Conservation (phyloP, 1,140 invertebrate genomes). For the Liolophura sinensis region DNA sequence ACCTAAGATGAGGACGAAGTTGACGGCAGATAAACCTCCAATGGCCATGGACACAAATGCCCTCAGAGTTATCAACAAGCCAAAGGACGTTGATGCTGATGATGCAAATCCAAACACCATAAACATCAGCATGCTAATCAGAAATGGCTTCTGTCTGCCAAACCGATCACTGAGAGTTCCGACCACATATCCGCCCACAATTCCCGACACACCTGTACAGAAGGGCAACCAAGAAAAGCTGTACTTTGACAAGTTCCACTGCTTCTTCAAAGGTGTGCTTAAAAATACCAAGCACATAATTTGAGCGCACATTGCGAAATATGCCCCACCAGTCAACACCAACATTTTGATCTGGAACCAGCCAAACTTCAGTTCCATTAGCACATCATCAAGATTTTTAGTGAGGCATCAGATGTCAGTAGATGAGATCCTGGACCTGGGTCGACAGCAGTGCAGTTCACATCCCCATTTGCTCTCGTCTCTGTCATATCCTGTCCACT, state of each 20-base stretch:
- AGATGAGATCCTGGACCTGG: no score
- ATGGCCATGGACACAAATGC: constrained; percentile 39
- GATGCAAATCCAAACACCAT: constrained; percentile 37
- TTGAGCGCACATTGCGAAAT: constrained; percentile 47
- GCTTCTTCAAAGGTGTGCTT: constrained; percentile 35
- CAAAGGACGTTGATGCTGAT: constrained; percentile 36
- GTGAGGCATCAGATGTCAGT: no score
- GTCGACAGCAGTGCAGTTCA: no score
- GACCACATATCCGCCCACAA: constrained; percentile 39
- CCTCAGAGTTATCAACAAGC: constrained; percentile 34
- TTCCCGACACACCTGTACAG: constrained; percentile 32
- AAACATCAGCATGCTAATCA: constrained; percentile 28
- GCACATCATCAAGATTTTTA: constrained; percentile 35
- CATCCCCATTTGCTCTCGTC: no score
- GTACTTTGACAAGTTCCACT: constrained; percentile 39
- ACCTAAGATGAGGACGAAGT: constrained; percentile 48
- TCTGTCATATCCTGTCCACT: no score
- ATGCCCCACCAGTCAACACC: constrained; percentile 40
- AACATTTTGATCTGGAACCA: constrained; percentile 43
- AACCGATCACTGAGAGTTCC: constrained; percentile 43
- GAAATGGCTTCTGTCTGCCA: constrained; percentile 40
- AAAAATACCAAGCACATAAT: constrained; percentile 50
- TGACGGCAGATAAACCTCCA: constrained; percentile 39
- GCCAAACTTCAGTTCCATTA: constrained; percentile 41
- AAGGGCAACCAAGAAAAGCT: constrained; percentile 44